Conservation (phyloP, 2,888 invertebrate species). For the Temnothorax ravouxi region DNA sequence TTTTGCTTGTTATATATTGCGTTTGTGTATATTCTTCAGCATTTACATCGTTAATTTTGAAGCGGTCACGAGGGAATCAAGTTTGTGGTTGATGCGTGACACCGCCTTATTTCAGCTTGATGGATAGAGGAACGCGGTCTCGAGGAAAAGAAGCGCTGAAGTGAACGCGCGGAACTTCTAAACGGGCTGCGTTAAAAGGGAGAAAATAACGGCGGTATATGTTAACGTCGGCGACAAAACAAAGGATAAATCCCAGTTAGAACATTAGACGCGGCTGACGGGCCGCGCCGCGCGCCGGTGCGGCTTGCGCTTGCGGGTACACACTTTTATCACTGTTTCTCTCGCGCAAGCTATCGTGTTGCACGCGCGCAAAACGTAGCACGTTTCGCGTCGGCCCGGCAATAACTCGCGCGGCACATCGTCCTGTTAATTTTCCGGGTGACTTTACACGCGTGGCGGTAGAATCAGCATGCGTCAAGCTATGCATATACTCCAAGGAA, state of each 20-base stretch:
- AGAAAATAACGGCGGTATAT: background rate
- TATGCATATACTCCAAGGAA: background rate
- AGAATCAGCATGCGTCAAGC: background rate
- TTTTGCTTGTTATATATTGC: background rate
- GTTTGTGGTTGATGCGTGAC: background rate
- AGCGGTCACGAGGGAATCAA: slow-evolving; percentile 14
- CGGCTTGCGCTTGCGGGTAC: background rate
- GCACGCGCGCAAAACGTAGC: slow-evolving; percentile 19
- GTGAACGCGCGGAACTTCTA: background rate
- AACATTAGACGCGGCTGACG: background rate
- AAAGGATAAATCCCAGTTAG: slow-evolving; percentile 38
- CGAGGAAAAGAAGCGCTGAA: background rate
- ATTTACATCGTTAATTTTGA: slow-evolving; percentile 15
- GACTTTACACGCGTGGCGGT: slow-evolving; percentile 18
- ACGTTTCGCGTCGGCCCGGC: slow-evolving; percentile 14
- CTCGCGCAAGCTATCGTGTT: slow-evolving; percentile 11
- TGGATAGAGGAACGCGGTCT: background rate
- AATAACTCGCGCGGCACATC: slow-evolving; percentile 24
- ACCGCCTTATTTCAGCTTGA: slow-evolving; percentile 18
- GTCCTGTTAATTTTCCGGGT: slow-evolving; percentile 22
- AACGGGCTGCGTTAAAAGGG: background rate
- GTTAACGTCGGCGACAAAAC: slow-evolving; percentile 2
- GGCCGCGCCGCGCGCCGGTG: background rate
- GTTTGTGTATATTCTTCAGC: background rate
- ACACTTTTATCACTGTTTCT: slow-evolving; percentile 27